Evolutionary conservation across 2,113 vertebrate genomes (phyloP).

Genomic region (Cricetomys ansorgei): DNA sequence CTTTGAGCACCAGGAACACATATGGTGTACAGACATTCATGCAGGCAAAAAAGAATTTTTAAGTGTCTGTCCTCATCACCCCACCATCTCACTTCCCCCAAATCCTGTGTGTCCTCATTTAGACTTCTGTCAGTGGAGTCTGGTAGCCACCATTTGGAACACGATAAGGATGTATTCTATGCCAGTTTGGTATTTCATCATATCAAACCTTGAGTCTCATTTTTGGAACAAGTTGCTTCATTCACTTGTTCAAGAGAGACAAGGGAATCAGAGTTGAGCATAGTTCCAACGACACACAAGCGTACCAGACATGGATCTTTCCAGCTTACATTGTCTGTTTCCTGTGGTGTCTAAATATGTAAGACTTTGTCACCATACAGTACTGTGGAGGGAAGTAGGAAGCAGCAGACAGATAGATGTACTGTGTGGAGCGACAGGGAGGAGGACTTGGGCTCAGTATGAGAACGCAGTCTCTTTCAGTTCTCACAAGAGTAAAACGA

Average conservation of each 20-base stretch:
- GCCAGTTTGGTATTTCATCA: neutral
- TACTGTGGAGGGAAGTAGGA: neutral
- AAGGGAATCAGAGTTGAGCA: neutral
- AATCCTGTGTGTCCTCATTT: neutral
- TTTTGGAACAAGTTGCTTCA: conserved; percentile 2
- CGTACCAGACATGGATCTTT: neutral
- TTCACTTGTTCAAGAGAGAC: neutral
- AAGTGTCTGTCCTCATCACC: neutral
- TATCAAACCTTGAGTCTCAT: conserved; percentile 15
- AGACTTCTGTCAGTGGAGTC: neutral
- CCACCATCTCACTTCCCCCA: neutral
- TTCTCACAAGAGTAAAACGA: neutral
- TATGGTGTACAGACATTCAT: neutral
- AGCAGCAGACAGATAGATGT: neutral
- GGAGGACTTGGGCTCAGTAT: neutral
- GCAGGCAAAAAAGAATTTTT: neutral
- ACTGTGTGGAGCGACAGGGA: neutral
- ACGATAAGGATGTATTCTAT: neutral
- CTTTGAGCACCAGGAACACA: neutral
- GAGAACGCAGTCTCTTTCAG: neutral
- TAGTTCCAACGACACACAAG: neutral
- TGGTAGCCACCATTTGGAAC: neutral
- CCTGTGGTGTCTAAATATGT: neutral
- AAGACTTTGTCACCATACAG: neutral
- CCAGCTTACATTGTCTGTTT: neutral